Evolutionary conservation across 2,888 invertebrate genomes (phyloP).

Genomic region (Macrosiphum euphorbiae): DNA sequence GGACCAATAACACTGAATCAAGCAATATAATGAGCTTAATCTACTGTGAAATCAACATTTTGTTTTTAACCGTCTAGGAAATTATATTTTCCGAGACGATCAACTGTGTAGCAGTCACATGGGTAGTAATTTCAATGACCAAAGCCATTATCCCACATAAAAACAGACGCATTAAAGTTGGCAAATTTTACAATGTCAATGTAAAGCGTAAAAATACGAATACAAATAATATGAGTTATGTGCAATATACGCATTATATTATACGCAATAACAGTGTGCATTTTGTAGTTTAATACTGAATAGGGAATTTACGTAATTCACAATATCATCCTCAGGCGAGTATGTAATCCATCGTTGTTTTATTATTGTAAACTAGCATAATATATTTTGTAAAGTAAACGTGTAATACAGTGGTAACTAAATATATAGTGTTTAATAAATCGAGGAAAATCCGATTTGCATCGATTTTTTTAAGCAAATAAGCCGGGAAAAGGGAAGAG

Average conservation of each 20-base stretch:
- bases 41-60: constrained; percentile 25
- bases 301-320: not conserved
- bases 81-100: constrained; percentile 14
- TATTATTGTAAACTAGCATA: not conserved
- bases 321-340: not conserved
- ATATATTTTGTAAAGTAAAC: not conserved
- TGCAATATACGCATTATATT: not conserved
- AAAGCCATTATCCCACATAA: not conserved
- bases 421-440: not conserved
- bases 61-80: not conserved
- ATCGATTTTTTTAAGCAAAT: not conserved
- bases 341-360: not conserved
- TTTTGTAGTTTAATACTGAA: not conserved
- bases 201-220: not conserved
- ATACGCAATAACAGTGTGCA: not conserved
- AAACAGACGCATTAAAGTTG: not conserved
- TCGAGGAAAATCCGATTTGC: not conserved
- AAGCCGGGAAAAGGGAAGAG: not conserved
- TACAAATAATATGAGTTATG: not conserved
- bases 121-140: constrained; percentile 1
- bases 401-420: not conserved
- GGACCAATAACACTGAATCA: constrained; percentile 33
- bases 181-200: constrained; percentile 3
- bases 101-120: not conserved
- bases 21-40: constrained; percentile 1